These are phyloP conservation scores for Gymnobelideus leadbeateri DNA, from an alignment of 2,113 vertebrate genomes.

Conservation along the genomic window DNA sequence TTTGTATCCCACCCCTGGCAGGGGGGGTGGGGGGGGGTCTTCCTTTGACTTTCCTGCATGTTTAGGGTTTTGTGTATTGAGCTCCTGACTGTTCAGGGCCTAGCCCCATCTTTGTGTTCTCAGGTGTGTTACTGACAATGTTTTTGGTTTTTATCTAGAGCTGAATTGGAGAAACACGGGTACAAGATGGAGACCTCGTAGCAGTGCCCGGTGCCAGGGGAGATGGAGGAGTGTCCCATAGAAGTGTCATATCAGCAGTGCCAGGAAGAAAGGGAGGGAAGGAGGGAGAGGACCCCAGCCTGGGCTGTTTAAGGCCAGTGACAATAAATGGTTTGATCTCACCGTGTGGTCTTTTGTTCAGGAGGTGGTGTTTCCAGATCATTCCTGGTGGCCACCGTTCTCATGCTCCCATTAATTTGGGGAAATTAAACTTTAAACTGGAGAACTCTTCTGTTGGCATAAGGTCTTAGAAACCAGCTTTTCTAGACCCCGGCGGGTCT, in stretches of 20 bases:
- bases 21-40: too few species aligned
- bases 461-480: too few species aligned
- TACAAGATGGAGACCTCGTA: slow-evolving; percentile 99
- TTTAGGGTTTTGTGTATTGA: too few species aligned
- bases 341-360: slow-evolving; percentile 6
- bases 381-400: too few species aligned
- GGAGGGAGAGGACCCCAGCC: neutral
- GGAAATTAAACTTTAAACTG: too few species aligned
- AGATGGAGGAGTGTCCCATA: neutral
- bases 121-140: neutral
- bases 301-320: slow-evolving; percentile 57
- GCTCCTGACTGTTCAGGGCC: too few species aligned
- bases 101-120: too few species aligned
- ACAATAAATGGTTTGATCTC: slow-evolving; percentile 75
- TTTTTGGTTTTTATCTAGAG: slow-evolving; percentile 85
- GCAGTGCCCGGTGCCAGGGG: neutral
- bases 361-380: neutral
- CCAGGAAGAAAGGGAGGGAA: neutral
- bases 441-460: too few species aligned
- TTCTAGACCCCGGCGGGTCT: too few species aligned
- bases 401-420: too few species aligned
- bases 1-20: too few species aligned
- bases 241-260: neutral
- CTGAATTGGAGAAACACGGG: slow-evolving; percentile 98
- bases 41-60: too few species aligned